Percentiles rank a stretch among this genome's conserved stretches.
phyloP scores from a whole-genome alignment of 1,140 invertebrate species.

The Diorhabda sublineata region DNA sequence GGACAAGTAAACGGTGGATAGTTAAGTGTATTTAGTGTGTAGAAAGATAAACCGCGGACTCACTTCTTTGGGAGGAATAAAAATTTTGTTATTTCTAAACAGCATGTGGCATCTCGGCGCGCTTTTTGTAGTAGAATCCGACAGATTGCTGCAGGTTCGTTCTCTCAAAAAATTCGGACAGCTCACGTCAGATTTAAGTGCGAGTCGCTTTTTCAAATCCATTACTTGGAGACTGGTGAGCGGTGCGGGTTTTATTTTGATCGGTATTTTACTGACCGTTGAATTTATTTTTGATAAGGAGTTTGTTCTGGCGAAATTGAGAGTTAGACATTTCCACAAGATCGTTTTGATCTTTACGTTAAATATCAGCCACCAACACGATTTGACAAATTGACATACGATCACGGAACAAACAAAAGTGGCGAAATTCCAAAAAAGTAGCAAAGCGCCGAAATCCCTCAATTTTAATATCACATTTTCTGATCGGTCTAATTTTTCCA shows the following conservation, averaged over 20 bases:
- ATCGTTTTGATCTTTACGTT: background rate
- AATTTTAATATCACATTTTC: background rate
- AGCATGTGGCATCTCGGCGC: constrained; percentile 9
- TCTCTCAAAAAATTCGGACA: background rate
- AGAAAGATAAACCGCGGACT: background rate
- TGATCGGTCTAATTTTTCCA: background rate
- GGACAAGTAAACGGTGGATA: no score
- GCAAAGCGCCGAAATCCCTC: constrained; percentile 3
- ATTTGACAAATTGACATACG: background rate
- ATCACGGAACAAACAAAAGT: background rate
- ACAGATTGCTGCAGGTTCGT: constrained; percentile 9
- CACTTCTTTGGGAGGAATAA: background rate
- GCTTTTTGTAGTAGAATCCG: background rate
- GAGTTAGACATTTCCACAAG: background rate
- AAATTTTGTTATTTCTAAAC: constrained; percentile 12
- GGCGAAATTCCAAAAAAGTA: background rate
- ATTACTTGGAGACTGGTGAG: background rate
- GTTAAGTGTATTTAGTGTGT: background rate
- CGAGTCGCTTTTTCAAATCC: background rate
- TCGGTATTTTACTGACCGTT: background rate
- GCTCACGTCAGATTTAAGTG: constrained; percentile 3
- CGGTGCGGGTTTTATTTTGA: background rate
- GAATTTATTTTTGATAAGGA: background rate
- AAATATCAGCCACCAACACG: background rate
- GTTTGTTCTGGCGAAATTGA: background rate